Evolutionary conservation across 2,113 vertebrate genomes (phyloP), one percentile per base, ranked within the genome.

Genomic region (Pardalotus punctatus): DNA sequence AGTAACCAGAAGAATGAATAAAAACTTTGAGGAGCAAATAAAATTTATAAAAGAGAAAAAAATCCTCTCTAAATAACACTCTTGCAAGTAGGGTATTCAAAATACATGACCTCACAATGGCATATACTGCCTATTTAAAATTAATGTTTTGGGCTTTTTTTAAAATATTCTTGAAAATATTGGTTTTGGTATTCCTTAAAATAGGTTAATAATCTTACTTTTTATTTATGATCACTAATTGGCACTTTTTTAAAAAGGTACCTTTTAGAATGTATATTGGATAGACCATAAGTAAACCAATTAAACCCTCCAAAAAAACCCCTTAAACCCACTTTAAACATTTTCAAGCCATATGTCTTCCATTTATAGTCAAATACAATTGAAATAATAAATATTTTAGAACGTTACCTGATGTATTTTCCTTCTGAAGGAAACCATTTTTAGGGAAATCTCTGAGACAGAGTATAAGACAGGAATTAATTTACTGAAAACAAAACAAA

Each of bases 401-500:
- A 38, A 33, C 65, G 90, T 38, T 40, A 54, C 57, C 42, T 82
- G 35, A 47, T 82, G 6, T 33, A 65, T 67, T 95, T 93, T 56
- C 22, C 50, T 87, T 76, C 53, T 45, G 80, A 82, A 60, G 36
- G 61, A 81, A 85, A 66, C 2, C 67, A 14, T 53, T 47, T 15
- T 25, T 35, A 89, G 21, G 19, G 35, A 56, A 79, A 88, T 91
- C 60, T 51, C 27, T 53, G 48, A 94, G 88, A 38, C 10, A 91
- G 80, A 88, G 7, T 38, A 54, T 48, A 65, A 93, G 60, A 94
- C 50, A 73, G 9, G 19, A 54, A 86, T 38, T 93, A 88, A 29
- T 86, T 96, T 93, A 67, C 57, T 92, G 92, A 95, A 95, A 97
- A 85, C 62, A 86, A 94, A 22, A 74, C 67, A 89, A 72, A 53